A percentile compares a stretch with the other conserved stretches of the same genome.
Evolutionary conservation across 1,140 invertebrate species (phyloP).

Genomic region (Drosophila nebulosa): DNA sequence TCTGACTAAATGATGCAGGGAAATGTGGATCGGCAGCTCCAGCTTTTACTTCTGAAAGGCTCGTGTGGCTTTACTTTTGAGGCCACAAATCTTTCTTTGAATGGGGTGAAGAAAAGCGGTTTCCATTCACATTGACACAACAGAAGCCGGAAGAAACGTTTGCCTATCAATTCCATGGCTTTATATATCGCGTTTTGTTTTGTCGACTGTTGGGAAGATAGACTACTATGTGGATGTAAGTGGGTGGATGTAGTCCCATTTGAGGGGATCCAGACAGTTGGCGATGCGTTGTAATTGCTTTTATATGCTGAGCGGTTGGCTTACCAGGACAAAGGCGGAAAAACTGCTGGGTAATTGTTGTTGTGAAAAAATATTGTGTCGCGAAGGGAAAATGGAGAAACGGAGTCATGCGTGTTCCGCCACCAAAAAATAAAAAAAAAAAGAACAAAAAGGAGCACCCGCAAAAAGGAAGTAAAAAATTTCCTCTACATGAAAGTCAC

Average conservation of each 20-base stretch:
- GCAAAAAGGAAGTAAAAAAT: constrained; percentile 41
- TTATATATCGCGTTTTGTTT: constrained; percentile 4
- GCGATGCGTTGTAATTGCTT: constrained; percentile 46
- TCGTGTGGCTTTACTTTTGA: not conserved
- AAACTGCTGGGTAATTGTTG: constrained; percentile 8
- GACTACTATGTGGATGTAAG: not conserved
- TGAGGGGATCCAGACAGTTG: not conserved
- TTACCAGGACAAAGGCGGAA: not conserved
- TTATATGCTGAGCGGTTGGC: constrained; percentile 43
- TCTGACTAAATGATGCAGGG: not conserved
- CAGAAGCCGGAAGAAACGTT: not conserved
- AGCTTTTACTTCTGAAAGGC: not conserved
- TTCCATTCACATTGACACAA: not conserved
- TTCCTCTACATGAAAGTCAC: constrained; percentile 35
- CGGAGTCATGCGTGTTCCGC: constrained; percentile 5
- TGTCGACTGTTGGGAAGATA: not conserved
- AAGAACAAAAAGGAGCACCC: constrained; percentile 18
- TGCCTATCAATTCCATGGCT: constrained; percentile 37
- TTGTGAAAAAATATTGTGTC: not conserved
- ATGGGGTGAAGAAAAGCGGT: constrained; percentile 9
- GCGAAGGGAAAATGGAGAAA: too few species aligned
- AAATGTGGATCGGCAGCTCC: not conserved
- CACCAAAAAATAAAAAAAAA: constrained; percentile 28
- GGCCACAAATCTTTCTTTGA: constrained; percentile 15
- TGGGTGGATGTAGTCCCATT: not conserved